Evolutionary conservation across 2,113 vertebrate genomes (phyloP).

Genomic region (Myanophis thanlyinensis): DNA sequence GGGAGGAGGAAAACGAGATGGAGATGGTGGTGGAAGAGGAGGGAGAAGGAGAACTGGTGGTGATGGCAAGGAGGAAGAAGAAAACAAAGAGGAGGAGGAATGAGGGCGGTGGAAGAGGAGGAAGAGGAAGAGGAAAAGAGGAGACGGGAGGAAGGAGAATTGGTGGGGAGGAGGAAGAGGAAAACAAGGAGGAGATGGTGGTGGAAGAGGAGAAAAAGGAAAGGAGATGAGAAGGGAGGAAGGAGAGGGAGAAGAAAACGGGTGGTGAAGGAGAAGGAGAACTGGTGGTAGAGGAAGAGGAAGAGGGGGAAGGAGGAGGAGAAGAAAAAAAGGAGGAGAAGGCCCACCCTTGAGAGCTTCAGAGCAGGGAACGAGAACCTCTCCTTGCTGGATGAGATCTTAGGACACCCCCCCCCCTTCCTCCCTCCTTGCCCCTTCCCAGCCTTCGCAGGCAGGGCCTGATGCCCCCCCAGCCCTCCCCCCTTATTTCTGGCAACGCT

Average conservation of each 20-base stretch:
- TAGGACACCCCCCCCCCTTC: background rate
- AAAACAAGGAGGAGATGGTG: too few species aligned
- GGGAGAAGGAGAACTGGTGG: too few species aligned
- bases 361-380: background rate
- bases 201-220: background rate
- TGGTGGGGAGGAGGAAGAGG: too few species aligned
- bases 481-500: background rate
- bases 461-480: background rate
- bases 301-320: too few species aligned
- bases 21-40: background rate
- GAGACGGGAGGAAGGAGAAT: accelerated
- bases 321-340: accelerated
- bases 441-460: background rate
- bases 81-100: too few species aligned
- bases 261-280: too few species aligned
- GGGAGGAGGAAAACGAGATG: background rate
- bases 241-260: too few species aligned
- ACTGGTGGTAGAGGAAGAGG: too few species aligned
- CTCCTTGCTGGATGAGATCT: background rate
- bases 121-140: too few species aligned
- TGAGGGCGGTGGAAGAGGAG: too few species aligned
- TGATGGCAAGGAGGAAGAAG: too few species aligned
- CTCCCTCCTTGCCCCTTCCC: background rate
- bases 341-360: background rate
- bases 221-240: background rate